Evolutionary conservation across 2,888 invertebrate genomes (phyloP), one percentile per base, ranked within the genome.

Genomic region (Eucriotettix oculatus): DNA sequence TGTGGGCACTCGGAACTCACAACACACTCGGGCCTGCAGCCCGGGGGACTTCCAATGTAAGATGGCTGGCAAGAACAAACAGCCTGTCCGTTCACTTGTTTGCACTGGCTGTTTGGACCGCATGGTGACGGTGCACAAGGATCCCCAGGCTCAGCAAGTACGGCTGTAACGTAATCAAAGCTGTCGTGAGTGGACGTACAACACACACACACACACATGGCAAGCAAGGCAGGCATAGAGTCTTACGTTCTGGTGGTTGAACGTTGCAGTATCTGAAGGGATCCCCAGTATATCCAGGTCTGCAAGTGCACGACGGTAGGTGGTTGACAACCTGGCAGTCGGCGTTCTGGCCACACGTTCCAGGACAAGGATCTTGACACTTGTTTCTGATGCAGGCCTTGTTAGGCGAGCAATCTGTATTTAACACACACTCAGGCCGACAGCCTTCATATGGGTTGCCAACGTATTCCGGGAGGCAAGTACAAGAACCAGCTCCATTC

Each of bases 361-460:
- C 82, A 43, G 81, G 80, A 66, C 91, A 91, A 48, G 91, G 90
- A 71, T 90, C 80, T 40, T 76, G 71, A 70, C 92, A 92, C 74
- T 87, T 87, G 66, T 84, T 82, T 68, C 85, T 83, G 14, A 87
- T 74, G 68, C 91, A 91, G 7, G 90, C 85, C 68, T 81, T 82
- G 66, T 84, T 80, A 16, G 77, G 74, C 1, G 83, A 70, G 71
- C 87, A 88, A 67, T 87, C 87, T 0, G 85, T 81, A 69, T 85
- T 84, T 52, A 83, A 71, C 0, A 83, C 75, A 72, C 87, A 87
- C 73, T 87, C 87, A 14, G 87, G 87, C 56, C 84, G 79, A 52
- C 68, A 69, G 14, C 66, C 66, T 43, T 62, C 62, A 55, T 61
- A 58, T 2, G 61, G 61, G 16, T 61, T 61, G 17, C 78, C 78